Evolutionary conservation across 2,888 invertebrate species (phyloP).

Genomic region (Drosophila ustulata): DNA sequence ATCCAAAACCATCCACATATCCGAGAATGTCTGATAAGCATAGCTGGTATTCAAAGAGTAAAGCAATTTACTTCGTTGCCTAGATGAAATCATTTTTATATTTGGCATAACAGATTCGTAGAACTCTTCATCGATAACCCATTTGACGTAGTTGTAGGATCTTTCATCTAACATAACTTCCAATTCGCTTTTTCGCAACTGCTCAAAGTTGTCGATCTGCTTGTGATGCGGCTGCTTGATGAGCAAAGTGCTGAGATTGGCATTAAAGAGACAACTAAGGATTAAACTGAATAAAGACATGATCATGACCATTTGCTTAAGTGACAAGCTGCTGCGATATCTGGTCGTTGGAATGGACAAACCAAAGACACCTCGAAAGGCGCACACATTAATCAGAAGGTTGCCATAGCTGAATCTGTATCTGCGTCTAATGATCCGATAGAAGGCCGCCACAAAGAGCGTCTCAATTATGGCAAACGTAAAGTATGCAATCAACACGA

Average conservation of each 20-base stretch:
- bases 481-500: conserved; percentile 34
- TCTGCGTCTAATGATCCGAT: background rate
- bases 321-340: conserved; percentile 18
- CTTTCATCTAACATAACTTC: background rate
- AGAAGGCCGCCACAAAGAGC: conserved; percentile 3
- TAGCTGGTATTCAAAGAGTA: conserved; percentile 9
- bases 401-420: background rate
- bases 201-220: conserved; percentile 26
- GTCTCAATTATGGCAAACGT: conserved; percentile 33
- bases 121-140: fast-evolving
- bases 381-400: conserved; percentile 33
- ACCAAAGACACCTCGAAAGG: conserved; percentile 43
- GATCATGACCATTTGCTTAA: conserved; percentile 40
- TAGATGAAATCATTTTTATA: background rate
- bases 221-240: conserved; percentile 17
- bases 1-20: background rate
- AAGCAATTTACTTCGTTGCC: background rate
- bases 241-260: conserved; percentile 46
- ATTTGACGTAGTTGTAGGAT: fast-evolving
- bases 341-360: conserved; percentile 16
- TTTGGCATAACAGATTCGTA: conserved; percentile 9
- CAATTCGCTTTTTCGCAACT: conserved; percentile 28
- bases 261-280: conserved; percentile 40
- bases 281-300: conserved; percentile 48
- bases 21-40: background rate